Evolutionary conservation across 2,888 invertebrate genomes (phyloP).

Genomic region (Amphipoea oculea): DNA sequence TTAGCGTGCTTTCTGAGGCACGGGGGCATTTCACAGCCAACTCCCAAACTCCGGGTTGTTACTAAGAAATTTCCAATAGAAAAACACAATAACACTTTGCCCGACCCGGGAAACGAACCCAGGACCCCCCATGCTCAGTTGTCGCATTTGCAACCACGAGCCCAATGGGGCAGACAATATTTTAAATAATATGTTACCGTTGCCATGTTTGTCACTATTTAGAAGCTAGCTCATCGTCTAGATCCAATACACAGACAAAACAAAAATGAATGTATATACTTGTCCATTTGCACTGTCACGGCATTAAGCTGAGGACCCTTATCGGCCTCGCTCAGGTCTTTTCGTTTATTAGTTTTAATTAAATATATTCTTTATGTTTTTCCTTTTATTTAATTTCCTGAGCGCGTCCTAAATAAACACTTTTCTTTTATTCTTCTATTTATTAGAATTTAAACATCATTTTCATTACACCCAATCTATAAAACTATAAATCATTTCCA

Average conservation of each 20-base stretch:
- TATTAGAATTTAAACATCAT: not conserved
- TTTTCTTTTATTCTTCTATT: not conserved
- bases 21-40: too few relatives aligned
- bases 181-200: not conserved
- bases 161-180: too few relatives aligned
- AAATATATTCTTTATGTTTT: too few relatives aligned
- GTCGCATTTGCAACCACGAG: too few relatives aligned
- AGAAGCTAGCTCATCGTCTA: not conserved
- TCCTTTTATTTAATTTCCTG: not conserved
- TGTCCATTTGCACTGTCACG: not conserved
- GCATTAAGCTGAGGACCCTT: not conserved
- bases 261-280: not conserved
- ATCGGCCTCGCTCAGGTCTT: not conserved
- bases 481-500: not conserved
- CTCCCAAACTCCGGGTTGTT: too few relatives aligned
- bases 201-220: not conserved
- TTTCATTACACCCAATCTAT: not conserved
- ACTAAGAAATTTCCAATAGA: too few relatives aligned
- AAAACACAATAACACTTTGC: too few relatives aligned
- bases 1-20: too few relatives aligned
- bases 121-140: too few relatives aligned
- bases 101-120: too few relatives aligned
- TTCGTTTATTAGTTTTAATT: not conserved
- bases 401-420: not conserved
- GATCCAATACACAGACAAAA: not conserved